A percentile compares a stretch with the other conserved stretches of the same genome.
Evolutionary conservation across 2,888 invertebrate species (phyloP).

Genomic region (Scaptomyza flava): DNA sequence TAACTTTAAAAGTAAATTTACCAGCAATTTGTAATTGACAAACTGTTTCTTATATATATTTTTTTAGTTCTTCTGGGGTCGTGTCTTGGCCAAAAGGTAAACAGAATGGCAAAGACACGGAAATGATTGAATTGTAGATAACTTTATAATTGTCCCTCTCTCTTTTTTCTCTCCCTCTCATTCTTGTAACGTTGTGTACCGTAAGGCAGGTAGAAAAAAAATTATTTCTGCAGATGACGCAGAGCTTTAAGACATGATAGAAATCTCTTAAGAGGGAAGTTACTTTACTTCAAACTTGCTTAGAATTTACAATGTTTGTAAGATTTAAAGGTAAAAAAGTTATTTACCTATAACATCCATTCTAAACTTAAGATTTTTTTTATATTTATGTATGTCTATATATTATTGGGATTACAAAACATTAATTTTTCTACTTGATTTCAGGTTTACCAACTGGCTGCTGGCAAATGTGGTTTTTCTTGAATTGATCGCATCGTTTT

Average conservation of each 20-base stretch:
- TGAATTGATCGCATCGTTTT: conserved; percentile 32
- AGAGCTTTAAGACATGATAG: conserved; percentile 20
- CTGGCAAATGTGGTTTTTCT: conserved; percentile 43
- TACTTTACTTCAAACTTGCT: background rate
- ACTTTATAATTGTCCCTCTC: conserved; percentile 50
- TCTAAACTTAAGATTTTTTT: background rate
- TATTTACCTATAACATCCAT: too few relatives aligned
- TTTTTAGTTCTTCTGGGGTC: conserved; percentile 17
- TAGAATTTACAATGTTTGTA: background rate
- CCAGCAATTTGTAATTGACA: conserved; percentile 71
- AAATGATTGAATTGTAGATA: conserved; percentile 59
- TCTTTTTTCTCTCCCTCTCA: background rate
- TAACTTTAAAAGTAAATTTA: conserved; percentile 31
- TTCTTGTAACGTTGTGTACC: background rate
- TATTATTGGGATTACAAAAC: background rate
- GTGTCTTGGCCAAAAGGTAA: conserved; percentile 42
- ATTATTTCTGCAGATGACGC: conserved; percentile 27
- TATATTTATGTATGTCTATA: too few relatives aligned
- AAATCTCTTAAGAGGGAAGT: conserved; percentile 10
- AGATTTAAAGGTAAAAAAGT: conserved; percentile 2
- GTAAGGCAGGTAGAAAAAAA: conserved; percentile 31
- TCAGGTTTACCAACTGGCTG: conserved; percentile 34
- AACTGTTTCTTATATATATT: conserved; percentile 31
- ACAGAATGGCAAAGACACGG: conserved; percentile 43
- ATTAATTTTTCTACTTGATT: conserved; percentile 17